Evolutionary conservation across 2,888 invertebrate genomes (phyloP), one percentile per base, ranked within the genome.

Genomic region (Cataglyphis albicans): DNA sequence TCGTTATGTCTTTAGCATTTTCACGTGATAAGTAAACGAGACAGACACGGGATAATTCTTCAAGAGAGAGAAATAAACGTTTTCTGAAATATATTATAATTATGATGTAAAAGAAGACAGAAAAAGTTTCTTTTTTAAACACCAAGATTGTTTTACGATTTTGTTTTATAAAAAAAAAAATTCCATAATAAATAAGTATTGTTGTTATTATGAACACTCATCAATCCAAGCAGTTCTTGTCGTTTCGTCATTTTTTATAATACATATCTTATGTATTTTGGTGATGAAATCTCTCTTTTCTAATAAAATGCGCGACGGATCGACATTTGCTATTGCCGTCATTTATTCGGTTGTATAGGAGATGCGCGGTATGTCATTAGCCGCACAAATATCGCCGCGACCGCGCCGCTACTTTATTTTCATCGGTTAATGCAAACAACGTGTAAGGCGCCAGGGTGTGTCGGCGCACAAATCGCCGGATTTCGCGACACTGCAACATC

Each of bases 341-440:
- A 38, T 84, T 82, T 74, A 72, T 86, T 84, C 32, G 59, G 44
- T 52, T 41, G 48, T 75, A 55, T 38, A 52, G 44, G 41, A 35
- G 63, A 12, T 48, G 57, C 61, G 35, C 63, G 76, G 76, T 74
- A 72, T 44, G 63, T 78, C 70, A 83, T 87, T 85, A 84, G 64
- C 59, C 52, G 38, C 81, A 21, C 35, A 52, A 52, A 55, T 64
- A 78, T 67, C 41, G 29, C 29, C n/a, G 44, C 64, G 25, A 63
- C 44, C n/a, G 29, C 59, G 21, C n/a, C 35, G 52, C 76, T 67
- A 67, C 76, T 81, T 85, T 87, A 87, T 83, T 83, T 88, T 84
- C 84, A 86, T 70, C 82, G 48, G 84, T 86, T 72, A 83, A 86
- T 52, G 86, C 78, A 83, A 88, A 84, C 84, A 87, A 72, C 67